phyloP scores from a whole-genome alignment of 2,888 invertebrate species.

The Scaptomyza reducta region DNA sequence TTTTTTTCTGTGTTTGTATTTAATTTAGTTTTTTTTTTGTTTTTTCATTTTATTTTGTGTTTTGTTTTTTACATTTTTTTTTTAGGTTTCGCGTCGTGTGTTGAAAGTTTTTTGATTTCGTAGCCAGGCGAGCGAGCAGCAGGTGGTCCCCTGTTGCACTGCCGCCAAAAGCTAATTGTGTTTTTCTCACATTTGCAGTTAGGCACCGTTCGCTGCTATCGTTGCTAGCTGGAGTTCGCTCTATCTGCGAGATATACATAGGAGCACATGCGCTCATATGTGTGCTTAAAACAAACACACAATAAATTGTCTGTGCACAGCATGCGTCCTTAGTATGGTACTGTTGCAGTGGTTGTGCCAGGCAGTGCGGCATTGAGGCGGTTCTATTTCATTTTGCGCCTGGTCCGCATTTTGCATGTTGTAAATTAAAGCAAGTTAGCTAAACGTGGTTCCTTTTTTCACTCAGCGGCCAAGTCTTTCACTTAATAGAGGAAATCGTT shows the following conservation, averaged over 20 bases:
- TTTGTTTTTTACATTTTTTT: slow-evolving; percentile 8
- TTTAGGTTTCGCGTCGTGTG: slow-evolving; percentile 55
- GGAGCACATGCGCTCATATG: slow-evolving; percentile 55
- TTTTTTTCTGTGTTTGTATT: slow-evolving; percentile 21
- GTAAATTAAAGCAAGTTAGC: slow-evolving; percentile 72
- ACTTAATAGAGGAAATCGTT: slow-evolving; percentile 62
- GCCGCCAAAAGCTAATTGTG: slow-evolving; percentile 80
- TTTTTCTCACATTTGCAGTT: slow-evolving; percentile 80
- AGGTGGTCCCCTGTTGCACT: slow-evolving; percentile 68
- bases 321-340: slow-evolving; percentile 55
- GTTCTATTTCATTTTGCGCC: slow-evolving; percentile 69
- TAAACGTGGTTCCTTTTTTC: slow-evolving; percentile 53
- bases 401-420: slow-evolving; percentile 67
- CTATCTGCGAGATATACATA: slow-evolving; percentile 60
- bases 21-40: slow-evolving; percentile 32
- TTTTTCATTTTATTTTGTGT: slow-evolving; percentile 9
- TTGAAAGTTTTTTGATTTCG: slow-evolving; percentile 68
- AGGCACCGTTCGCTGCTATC: slow-evolving; percentile 46
- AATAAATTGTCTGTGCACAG: slow-evolving; percentile 77
- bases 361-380: slow-evolving; percentile 30
- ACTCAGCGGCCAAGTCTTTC: slow-evolving; percentile 42
- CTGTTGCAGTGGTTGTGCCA: slow-evolving; percentile 14
- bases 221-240: slow-evolving; percentile 30
- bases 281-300: slow-evolving; percentile 77
- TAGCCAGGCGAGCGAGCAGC: slow-evolving; percentile 61